A percentile compares a stretch with the other conserved stretches of the same genome.
Conservation (phyloP, 1,140 invertebrate genomes). For the Homalodisca vitripennis region DNA sequence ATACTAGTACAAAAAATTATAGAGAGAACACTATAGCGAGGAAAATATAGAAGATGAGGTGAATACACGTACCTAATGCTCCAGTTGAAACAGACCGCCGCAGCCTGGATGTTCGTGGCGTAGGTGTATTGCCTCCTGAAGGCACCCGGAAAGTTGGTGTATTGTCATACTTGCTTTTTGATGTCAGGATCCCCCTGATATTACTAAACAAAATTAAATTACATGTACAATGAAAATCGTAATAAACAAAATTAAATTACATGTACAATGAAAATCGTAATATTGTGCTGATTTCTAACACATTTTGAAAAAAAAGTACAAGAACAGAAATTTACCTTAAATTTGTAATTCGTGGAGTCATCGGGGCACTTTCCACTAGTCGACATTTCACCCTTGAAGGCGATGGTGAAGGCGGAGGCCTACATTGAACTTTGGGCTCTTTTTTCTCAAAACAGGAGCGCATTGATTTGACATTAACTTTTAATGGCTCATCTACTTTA, state of each 20-base stretch:
- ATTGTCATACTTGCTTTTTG: not conserved
- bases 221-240: too few relatives aligned
- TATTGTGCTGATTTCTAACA: too few relatives aligned
- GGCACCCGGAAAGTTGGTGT: not conserved
- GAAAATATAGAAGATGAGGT: too few relatives aligned
- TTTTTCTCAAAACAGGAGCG: slow-evolving; percentile 12
- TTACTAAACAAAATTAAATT: too few relatives aligned
- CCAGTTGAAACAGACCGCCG: slow-evolving; percentile 8
- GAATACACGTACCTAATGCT: not conserved
- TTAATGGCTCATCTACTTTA: not conserved
- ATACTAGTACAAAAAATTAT: too few relatives aligned
- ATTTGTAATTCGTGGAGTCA: not conserved
- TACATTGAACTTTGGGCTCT: not conserved
- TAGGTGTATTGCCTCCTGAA: not conserved
- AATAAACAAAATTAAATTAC: too few relatives aligned
- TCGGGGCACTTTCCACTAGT: not conserved
- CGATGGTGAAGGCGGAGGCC: slow-evolving; percentile 3
- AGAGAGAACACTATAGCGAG: too few relatives aligned
- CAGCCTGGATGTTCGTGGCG: not conserved
- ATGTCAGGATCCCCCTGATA: not conserved
- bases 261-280: too few relatives aligned
- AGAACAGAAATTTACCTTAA: too few relatives aligned
- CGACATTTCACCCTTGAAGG: not conserved
- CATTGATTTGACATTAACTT: slow-evolving; percentile 11
- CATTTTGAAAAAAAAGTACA: too few relatives aligned